A percentile compares a stretch with the other conserved stretches of the same genome.
phyloP scores from a whole-genome alignment of 2,797 vertebrate species.

The Xiphophorus birchmanni region DNA sequence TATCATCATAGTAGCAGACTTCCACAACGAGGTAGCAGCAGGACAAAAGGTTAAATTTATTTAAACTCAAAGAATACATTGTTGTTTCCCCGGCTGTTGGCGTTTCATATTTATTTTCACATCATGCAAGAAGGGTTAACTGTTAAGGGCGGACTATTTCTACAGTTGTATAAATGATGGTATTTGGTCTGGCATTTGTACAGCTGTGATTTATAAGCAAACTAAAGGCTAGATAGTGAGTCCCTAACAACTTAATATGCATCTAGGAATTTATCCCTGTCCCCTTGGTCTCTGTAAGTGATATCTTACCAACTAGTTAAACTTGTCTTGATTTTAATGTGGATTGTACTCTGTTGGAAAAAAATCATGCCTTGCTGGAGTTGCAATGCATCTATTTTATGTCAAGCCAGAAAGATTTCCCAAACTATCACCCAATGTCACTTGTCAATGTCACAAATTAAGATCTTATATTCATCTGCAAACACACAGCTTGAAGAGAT shows the following conservation, averaged over 20 bases:
- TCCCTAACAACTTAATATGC: conserved; percentile 53
- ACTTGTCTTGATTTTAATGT: conserved; percentile 38
- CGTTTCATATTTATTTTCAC: conserved; percentile 38
- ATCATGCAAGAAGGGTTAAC: conserved; percentile 43
- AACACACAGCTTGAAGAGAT: not conserved
- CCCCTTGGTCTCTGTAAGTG: conserved; percentile 60
- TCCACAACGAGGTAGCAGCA: conserved; percentile 30
- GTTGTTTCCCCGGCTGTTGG: conserved; percentile 30
- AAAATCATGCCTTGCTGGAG: not conserved
- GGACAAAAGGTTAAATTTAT: conserved; percentile 46
- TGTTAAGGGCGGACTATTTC: conserved; percentile 36
- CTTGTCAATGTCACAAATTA: too few relatives aligned
- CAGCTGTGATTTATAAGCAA: conserved; percentile 73
- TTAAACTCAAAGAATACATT: conserved; percentile 55
- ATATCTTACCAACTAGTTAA: conserved; percentile 53
- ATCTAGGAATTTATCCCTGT: conserved; percentile 58
- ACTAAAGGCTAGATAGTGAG: conserved; percentile 56
- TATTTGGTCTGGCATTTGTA: conserved; percentile 56
- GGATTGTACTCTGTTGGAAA: conserved; percentile 12
- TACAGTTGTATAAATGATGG: conserved; percentile 41
- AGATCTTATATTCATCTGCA: not conserved
- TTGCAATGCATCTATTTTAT: conserved; percentile 4
- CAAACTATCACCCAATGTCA: not conserved
- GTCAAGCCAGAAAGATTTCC: not conserved
- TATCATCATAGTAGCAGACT: conserved; percentile 9